phyloP scores from a whole-genome alignment of 2,797 vertebrate genomes.

The Mormyrus hasselquistii region DNA sequence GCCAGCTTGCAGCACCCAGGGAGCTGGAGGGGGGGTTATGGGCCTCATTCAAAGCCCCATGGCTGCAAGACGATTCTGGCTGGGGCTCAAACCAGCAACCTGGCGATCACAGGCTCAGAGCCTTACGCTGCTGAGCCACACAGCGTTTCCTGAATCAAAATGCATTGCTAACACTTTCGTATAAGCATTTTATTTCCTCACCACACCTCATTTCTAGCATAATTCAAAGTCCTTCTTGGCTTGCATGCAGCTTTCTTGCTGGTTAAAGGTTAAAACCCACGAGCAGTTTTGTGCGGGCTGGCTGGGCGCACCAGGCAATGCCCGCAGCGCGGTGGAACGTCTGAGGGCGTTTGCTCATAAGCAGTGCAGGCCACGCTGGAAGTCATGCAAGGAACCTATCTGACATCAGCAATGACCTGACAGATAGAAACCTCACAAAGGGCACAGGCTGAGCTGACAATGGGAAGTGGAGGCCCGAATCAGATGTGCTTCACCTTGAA shows the following conservation, averaged over 20 bases:
- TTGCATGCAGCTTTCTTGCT: slow-evolving; percentile 11
- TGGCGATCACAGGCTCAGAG: not conserved
- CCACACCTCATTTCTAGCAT: not conserved
- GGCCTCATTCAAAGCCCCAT: not conserved
- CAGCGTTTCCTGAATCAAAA: not conserved
- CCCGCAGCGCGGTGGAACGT: slow-evolving; percentile 1
- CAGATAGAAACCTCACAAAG: not conserved
- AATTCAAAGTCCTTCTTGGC: not conserved
- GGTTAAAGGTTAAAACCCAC: slow-evolving; percentile 40
- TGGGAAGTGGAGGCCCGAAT: not conserved
- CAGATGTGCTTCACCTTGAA: not conserved
- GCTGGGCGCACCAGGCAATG: slow-evolving; percentile 12
- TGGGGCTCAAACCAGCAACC: not conserved
- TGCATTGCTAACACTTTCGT: not conserved
- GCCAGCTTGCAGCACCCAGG: not conserved
- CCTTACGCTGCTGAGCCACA: not conserved
- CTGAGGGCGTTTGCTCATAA: slow-evolving; percentile 12
- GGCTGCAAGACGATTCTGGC: not conserved
- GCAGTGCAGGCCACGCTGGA: not conserved
- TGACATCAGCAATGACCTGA: not conserved
- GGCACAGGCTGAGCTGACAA: not conserved
- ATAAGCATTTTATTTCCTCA: not conserved
- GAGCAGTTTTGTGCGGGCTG: not conserved
- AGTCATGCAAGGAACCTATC: not conserved
- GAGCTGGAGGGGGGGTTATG: not conserved